phyloP scores from a whole-genome alignment of 2,797 vertebrate genomes.

The Lutjanus argentimaculatus region DNA sequence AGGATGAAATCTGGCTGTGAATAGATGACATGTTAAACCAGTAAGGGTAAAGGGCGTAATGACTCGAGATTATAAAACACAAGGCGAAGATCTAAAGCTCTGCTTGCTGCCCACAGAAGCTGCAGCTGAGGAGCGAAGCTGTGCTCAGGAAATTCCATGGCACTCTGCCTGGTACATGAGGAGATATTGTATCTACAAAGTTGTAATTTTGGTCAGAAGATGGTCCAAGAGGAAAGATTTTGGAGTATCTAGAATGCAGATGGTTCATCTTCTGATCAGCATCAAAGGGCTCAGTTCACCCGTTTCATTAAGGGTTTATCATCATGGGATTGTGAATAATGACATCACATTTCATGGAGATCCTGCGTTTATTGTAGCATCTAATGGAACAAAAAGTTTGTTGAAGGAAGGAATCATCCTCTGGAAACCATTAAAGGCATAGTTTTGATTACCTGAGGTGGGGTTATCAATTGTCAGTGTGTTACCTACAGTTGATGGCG shows the following conservation, averaged over 20 bases:
- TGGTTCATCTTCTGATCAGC: neutral
- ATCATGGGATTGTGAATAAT: neutral
- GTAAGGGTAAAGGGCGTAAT: conserved; percentile 18
- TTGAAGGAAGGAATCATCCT: neutral
- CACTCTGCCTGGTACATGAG: conserved; percentile 5
- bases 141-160: neutral
- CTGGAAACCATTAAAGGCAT: neutral
- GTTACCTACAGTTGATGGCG: no score
- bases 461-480: no score
- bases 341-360: neutral
- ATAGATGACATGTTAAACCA: conserved; percentile 24
- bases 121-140: neutral
- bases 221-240: neutral
- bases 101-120: neutral
- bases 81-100: conserved; percentile 31
- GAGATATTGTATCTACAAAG: neutral
- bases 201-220: neutral
- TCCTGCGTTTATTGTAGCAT: neutral
- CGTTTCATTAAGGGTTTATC: neutral
- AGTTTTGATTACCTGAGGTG: no score
- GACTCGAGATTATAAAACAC: conserved; percentile 36
- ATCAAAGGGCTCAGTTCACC: neutral
- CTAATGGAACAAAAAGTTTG: neutral
- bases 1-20: conserved; percentile 34
- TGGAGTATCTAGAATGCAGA: neutral